Conservation (phyloP, 1,140 invertebrate species). For the Phocides pigmalion region DNA sequence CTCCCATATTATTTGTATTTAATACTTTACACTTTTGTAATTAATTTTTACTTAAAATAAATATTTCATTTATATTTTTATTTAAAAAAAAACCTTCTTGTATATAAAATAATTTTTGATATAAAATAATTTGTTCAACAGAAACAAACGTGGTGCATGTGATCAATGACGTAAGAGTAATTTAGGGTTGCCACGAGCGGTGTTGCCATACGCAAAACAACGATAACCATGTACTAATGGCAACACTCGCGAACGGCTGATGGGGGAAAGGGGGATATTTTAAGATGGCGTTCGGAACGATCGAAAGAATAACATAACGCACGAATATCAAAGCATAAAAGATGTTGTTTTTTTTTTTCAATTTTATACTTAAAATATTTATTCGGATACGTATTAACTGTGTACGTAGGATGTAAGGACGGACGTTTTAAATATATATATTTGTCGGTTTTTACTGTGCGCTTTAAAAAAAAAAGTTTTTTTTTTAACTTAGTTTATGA, state of each 20-base stretch:
- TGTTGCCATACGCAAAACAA: slow-evolving; percentile 7
- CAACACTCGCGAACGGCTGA: slow-evolving; percentile 39
- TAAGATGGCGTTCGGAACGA: too few relatives aligned
- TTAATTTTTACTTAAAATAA: too few relatives aligned
- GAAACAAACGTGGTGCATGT: slow-evolving; percentile 41
- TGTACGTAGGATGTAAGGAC: slow-evolving; percentile 60
- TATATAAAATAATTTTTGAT: slow-evolving; percentile 16
- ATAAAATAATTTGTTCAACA: slow-evolving; percentile 48
- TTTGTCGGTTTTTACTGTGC: slow-evolving; percentile 37
- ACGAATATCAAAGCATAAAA: slow-evolving; percentile 66
- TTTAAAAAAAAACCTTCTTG: slow-evolving; percentile 29
- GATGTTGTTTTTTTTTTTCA: slow-evolving; percentile 76
- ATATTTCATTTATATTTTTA: not conserved
- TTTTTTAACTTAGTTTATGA: too few relatives aligned
- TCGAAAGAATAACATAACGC: too few relatives aligned
- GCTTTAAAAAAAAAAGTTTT: too few relatives aligned
- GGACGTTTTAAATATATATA: slow-evolving; percentile 20
- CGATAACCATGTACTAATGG: too few relatives aligned
- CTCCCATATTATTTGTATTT: not conserved
- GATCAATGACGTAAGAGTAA: slow-evolving; percentile 53
- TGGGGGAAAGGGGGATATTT: not conserved
- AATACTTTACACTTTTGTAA: not conserved
- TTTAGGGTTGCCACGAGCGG: slow-evolving; percentile 38
- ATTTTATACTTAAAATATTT: slow-evolving; percentile 81
- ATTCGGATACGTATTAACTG: slow-evolving; percentile 69